Base-by-base conservation (phyloP, 2,888 invertebrate species). In the Polietes domitor region DNA sequence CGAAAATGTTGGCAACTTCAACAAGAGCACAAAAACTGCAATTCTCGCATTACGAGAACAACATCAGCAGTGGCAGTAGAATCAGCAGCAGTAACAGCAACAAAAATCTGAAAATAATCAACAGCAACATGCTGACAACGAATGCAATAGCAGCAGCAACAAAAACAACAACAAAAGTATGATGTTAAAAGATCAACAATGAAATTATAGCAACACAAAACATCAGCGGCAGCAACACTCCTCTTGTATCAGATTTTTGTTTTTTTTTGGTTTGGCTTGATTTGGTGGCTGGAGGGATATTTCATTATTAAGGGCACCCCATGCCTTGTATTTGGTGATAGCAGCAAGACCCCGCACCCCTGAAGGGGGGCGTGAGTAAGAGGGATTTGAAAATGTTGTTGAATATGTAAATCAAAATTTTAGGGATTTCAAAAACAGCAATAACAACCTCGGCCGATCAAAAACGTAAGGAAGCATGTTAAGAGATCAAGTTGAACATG, bases 121-220 rank as follows among this genome's bases (percentile, higher is more conserved):
- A 58, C 75, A 84, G 72, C 75, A 81, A 80, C 83, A 80, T 76
- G 80, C 84, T 76, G 80, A 76, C 65, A 78, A 77, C 58, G 58
- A 6, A 74, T 37, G 50, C 37, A 58, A 55, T 24, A 32, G 15
- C 26, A 58, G 47, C 58, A 73, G 32, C n/a, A 53, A 58, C 2
- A 61, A 28, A 10, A 58, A 41, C 41, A 65, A 26, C 19, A 12
- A 61, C 55, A 47, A 50, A 61, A 82, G 37, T 37, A 71, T 61
- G 26, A 81, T 84, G 81, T 81, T 81, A 84, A 84, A 84, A 84
- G 78, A 84, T 81, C 76, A 84, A 81, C 84, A 84, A 84, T 81
- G 73, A 84, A 84, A 84, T 84, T 84, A 84, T 84, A 74, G 77
- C 81, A 4, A n/a, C 5, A 37, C 3, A 65, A 37, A 37, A 32